These are phyloP conservation scores for Mus pahari DNA, from an alignment of 2,113 vertebrate genomes.

Conservation along the genomic window DNA sequence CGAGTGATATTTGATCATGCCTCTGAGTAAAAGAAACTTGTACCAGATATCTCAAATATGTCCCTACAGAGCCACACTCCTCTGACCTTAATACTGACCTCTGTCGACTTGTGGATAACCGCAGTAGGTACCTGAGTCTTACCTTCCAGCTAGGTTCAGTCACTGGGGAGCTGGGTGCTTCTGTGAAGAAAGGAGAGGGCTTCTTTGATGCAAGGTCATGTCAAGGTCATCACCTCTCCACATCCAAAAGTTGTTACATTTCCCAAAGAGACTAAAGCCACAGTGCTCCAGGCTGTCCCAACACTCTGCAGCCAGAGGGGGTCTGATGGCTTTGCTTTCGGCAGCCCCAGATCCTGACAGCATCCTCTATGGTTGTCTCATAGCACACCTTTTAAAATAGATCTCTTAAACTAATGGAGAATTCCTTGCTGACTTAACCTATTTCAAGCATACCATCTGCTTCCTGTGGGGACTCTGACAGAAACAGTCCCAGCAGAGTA, in stretches of 20 bases:
- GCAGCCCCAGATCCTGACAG: background rate
- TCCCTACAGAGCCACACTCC: background rate
- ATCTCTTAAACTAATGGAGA: background rate
- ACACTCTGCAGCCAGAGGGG: background rate
- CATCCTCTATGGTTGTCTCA: background rate
- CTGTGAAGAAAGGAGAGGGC: background rate
- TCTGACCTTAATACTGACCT: background rate
- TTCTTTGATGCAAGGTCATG: background rate
- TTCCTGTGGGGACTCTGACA: background rate
- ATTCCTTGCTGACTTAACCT: background rate
- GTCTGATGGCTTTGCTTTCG: background rate
- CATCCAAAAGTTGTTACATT: background rate
- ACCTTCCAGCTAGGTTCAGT: background rate
- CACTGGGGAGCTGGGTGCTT: background rate
- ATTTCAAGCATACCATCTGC: constrained; percentile 35
- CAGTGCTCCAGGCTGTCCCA: background rate
- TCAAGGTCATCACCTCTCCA: background rate
- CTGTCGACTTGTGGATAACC: background rate
- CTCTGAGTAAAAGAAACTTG: background rate
- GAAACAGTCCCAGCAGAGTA: background rate
- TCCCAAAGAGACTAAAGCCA: background rate
- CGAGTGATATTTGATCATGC: background rate
- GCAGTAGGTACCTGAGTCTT: background rate
- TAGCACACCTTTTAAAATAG: background rate
- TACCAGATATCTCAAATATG: background rate